These are phyloP conservation scores for Drosophila demipolita DNA, from an alignment of 2,888 invertebrate genomes.

Conservation along the genomic window DNA sequence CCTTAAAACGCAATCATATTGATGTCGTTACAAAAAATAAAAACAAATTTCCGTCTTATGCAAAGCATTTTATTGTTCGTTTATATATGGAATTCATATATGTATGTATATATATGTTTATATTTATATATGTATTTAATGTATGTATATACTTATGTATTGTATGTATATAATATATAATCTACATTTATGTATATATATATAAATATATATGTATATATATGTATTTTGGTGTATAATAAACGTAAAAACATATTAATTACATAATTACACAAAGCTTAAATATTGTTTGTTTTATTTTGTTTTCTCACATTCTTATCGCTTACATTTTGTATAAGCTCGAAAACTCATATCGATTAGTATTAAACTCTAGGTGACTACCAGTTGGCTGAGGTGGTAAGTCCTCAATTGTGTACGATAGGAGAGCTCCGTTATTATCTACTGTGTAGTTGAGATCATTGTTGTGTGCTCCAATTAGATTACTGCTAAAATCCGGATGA, in stretches of 20 bases:
- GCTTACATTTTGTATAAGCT: conserved; percentile 71
- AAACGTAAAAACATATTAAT: conserved; percentile 67
- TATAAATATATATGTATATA: conserved; percentile 37
- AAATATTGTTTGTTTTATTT: conserved; percentile 44
- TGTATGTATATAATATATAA: conserved; percentile 60
- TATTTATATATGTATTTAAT: conserved; percentile 37
- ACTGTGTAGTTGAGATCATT: conserved; percentile 80
- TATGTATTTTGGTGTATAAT: conserved; percentile 71
- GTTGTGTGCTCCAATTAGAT: conserved; percentile 66
- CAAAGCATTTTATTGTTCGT: conserved; percentile 74
- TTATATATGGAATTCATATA: conserved; percentile 70
- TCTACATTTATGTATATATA: conserved; percentile 42
- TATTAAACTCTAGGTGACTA: conserved; percentile 83
- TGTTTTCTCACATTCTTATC: conserved; percentile 67
- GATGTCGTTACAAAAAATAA: conserved; percentile 12
- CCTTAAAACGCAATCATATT: conserved; percentile 4
- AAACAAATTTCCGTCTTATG: conserved; percentile 40
- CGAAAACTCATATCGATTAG: conserved; percentile 79
- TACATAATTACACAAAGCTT: conserved; percentile 74
- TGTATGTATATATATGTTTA: conserved; percentile 10
- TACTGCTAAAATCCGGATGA: conserved; percentile 62
- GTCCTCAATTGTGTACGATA: conserved; percentile 79
- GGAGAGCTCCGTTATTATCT: conserved; percentile 79
- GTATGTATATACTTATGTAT: conserved; percentile 32
- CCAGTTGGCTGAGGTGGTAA: conserved; percentile 79